Evolutionary conservation across 1,140 invertebrate species (phyloP).

Genomic region (Caenorhabditis inopinata): DNA sequence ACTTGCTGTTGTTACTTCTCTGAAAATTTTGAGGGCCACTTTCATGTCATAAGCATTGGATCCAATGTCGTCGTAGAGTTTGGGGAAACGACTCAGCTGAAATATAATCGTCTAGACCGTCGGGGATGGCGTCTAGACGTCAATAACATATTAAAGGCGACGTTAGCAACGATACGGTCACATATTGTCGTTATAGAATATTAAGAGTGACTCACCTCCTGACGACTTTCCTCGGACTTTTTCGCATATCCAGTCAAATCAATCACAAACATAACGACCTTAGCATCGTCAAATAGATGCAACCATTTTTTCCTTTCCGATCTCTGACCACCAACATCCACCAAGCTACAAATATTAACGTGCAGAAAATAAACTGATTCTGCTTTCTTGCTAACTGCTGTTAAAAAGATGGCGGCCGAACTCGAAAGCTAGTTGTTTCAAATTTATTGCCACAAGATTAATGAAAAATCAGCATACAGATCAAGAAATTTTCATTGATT

Average conservation of each 20-base stretch:
- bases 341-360: background rate
- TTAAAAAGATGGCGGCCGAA: no score
- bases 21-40: constrained; percentile 13
- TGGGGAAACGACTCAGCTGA: background rate
- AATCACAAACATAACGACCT: background rate
- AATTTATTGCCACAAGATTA: no score
- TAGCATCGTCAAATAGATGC: constrained; percentile 3
- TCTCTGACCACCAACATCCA: constrained; percentile 7
- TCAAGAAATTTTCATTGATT: no score
- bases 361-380: no score
- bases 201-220: background rate
- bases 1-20: background rate
- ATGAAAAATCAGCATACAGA: no score
- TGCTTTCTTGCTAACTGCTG: no score
- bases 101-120: background rate
- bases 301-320: constrained; percentile 18
- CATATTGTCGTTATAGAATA: no score
- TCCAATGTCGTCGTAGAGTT: background rate
- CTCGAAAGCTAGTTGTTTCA: no score
- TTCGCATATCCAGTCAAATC: constrained; percentile 16
- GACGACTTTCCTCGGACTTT: background rate
- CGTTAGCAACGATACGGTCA: no score
- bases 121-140: no score
- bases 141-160: no score
- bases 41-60: background rate